Conservation (phyloP, 2,797 vertebrate species). For the Poeciliopsis presidionis region DNA sequence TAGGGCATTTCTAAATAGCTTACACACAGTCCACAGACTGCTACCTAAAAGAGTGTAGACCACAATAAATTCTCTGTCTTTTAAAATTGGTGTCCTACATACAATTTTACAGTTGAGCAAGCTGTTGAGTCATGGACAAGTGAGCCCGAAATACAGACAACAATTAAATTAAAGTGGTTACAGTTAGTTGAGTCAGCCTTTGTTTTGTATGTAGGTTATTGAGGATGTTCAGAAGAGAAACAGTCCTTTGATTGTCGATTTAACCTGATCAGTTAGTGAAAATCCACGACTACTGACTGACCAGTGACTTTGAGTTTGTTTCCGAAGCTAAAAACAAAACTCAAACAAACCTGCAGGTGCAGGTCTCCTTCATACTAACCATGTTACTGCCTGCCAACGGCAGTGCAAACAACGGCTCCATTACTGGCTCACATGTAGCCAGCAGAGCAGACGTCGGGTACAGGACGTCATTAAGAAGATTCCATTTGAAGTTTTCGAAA, state of each 20-base stretch:
- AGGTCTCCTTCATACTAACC: background rate
- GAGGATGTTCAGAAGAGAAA: background rate
- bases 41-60: background rate
- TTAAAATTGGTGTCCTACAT: background rate
- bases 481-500: conserved; percentile 71
- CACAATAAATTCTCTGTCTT: background rate
- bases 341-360: background rate
- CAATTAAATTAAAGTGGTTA: background rate
- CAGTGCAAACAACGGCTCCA: conserved; percentile 20
- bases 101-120: background rate
- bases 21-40: background rate
- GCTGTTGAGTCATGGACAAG: background rate
- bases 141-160: background rate
- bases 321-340: background rate
- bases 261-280: background rate
- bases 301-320: background rate
- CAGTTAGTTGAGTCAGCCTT: background rate
- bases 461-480: conserved; percentile 78
- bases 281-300: background rate
- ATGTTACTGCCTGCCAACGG: background rate
- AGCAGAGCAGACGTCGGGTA: conserved; percentile 31
- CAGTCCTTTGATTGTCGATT: background rate
- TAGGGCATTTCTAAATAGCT: too few relatives aligned
- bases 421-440: conserved; percentile 36
- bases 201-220: background rate